phyloP scores from a whole-genome alignment of 2,797 vertebrate species.

The Dryobates pubescens region DNA sequence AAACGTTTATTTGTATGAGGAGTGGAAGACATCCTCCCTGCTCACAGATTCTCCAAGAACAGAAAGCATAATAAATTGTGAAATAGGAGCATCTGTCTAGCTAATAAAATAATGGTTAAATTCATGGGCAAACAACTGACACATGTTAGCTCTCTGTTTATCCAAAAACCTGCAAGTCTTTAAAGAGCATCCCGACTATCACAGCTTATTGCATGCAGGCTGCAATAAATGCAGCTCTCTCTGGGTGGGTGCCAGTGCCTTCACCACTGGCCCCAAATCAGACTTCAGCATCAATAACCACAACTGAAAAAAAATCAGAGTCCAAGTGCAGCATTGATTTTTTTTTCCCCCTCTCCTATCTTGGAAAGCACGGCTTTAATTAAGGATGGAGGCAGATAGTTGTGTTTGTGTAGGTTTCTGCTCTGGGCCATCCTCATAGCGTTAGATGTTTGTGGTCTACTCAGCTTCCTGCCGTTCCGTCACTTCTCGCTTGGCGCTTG shows the following conservation, averaged over 20 bases:
- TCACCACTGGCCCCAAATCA: background rate
- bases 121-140: background rate
- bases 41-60: background rate
- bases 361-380: slow-evolving; percentile 19
- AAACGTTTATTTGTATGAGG: background rate
- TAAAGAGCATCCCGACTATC: background rate
- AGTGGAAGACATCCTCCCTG: background rate
- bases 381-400: background rate
- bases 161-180: background rate
- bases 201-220: background rate
- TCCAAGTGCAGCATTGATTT: background rate
- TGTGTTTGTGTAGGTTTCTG: slow-evolving; percentile 34
- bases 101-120: slow-evolving; percentile 16
- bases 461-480: slow-evolving; percentile 70
- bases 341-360: background rate
- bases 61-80: background rate
- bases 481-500: slow-evolving; percentile 69
- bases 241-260: accelerated
- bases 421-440: slow-evolving; percentile 56
- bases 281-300: background rate
- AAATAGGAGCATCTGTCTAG: background rate
- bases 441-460: slow-evolving; percentile 78
- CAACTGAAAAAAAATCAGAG: background rate
- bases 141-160: background rate
- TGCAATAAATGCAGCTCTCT: background rate